Evolutionary conservation across 2,797 vertebrate genomes (phyloP).

Genomic region (Thunnus albacares): DNA sequence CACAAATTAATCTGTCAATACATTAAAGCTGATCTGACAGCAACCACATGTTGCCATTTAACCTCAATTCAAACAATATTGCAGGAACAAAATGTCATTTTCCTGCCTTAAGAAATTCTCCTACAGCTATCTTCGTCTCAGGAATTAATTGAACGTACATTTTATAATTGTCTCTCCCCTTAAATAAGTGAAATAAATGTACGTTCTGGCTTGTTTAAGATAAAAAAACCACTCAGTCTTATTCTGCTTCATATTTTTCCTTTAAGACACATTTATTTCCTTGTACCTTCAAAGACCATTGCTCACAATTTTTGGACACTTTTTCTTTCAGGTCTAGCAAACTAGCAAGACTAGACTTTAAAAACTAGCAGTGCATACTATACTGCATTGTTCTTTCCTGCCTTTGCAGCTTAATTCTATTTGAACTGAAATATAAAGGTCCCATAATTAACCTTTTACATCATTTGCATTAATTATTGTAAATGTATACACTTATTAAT

Average conservation of each 20-base stretch:
- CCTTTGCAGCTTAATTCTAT: slow-evolving; percentile 36
- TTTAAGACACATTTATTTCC: slow-evolving; percentile 35
- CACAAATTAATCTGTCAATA: slow-evolving; percentile 43
- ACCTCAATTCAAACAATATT: background rate
- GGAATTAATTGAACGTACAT: slow-evolving; percentile 38
- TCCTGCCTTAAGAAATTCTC: slow-evolving; percentile 11
- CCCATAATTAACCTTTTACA: slow-evolving; percentile 59
- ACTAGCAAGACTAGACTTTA: slow-evolving; percentile 26
- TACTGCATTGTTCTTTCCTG: slow-evolving; percentile 7
- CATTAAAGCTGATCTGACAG: slow-evolving; percentile 45
- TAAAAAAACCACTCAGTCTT: slow-evolving; percentile 35
- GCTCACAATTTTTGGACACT: slow-evolving; percentile 20
- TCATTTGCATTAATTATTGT: slow-evolving; percentile 39
- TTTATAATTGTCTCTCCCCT: background rate
- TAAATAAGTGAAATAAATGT: slow-evolving; percentile 49
- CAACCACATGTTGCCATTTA: slow-evolving; percentile 19
- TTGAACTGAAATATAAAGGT: slow-evolving; percentile 55
- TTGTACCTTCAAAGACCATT: slow-evolving; percentile 46
- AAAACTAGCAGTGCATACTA: slow-evolving; percentile 18
- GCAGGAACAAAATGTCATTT: background rate
- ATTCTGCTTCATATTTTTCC: slow-evolving; percentile 36
- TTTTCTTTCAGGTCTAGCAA: slow-evolving; percentile 47
- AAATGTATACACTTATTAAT: slow-evolving; percentile 44
- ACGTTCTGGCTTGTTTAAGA: slow-evolving; percentile 67
- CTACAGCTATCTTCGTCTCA: slow-evolving; percentile 25